Base-by-base conservation (phyloP, 2,797 vertebrate genomes). In the Etheostoma nigrum region DNA sequence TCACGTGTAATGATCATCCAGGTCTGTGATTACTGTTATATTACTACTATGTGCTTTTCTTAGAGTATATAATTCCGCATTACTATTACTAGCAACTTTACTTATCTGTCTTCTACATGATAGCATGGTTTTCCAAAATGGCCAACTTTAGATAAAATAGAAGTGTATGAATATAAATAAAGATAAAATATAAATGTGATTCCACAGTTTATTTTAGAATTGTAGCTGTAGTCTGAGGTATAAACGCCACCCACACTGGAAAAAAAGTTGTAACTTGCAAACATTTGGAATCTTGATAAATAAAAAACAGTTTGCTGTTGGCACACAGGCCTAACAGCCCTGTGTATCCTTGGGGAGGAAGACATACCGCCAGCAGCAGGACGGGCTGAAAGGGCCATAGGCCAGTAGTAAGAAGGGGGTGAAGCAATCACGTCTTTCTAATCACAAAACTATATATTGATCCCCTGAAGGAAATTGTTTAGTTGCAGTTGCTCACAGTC, bases 211-310 rank as follows among this genome's bases (percentile, higher is more conserved):
- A 33, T 47, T 65, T 51, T 49, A 21, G 59, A 64, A 40, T 45
- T 73, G 2, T 54, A 64, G 64, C 42, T 40, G 15, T 27, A 63
- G 16, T 47, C 19, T 21, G 15, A 67, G 6, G 25, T 10, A 15
- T 49, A 58, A 47, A 64, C 64, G 18, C 51, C 23, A 44, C 15
- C 15, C 55, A 67, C 48, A 36, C 51, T 67, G 36, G 19, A 42
- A n/a, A 49, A 51, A 15, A 49, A 51, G 7, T 33, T 49, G 21
- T 15, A 21, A 12, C 6, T 25, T 25, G 16, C 15, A 65, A 51
- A 44, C 53, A 68, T n/a, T 45, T 67, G 25, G 15, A 25, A 49
- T 14, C n/a, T 52, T 36, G 6, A 47, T 40, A n/a, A 54, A 40
- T 54, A 40, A 51, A 76, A 21, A 69, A 19, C 16, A 40, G 19